Conservation (phyloP, 1,140 invertebrate genomes). For the Sarcophaga bullata region DNA sequence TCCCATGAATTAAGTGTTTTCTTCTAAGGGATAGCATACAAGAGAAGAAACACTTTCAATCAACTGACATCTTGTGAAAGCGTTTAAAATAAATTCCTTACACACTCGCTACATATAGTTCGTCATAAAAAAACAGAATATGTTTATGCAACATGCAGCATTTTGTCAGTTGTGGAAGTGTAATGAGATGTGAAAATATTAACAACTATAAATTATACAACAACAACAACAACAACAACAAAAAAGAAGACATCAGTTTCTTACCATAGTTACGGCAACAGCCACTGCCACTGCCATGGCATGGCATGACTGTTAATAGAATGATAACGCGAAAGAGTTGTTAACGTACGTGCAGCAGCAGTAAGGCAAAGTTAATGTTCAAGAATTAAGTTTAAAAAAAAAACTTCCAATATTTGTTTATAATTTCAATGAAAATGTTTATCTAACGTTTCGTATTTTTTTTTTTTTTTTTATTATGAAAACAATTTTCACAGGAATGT, state of each 20-base stretch:
- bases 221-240: too few species aligned
- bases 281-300: not conserved
- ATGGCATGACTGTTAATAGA: not conserved
- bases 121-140: not conserved
- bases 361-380: not conserved
- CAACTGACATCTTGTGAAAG: not conserved
- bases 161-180: constrained; percentile 4
- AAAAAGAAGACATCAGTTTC: too few species aligned
- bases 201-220: constrained; percentile 1
- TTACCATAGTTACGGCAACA: not conserved
- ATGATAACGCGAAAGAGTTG: not conserved
- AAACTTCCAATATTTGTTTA: not conserved
- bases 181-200: constrained; percentile 11
- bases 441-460: too few species aligned
- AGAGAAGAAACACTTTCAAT: not conserved
- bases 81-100: not conserved
- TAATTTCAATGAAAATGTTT: too few species aligned
- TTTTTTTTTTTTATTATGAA: too few species aligned
- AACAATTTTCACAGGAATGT: too few species aligned
- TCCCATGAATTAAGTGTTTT: too few species aligned
- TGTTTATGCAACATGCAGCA: constrained; percentile 4
- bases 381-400: not conserved
- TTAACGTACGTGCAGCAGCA: not conserved
- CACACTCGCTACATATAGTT: too few species aligned
- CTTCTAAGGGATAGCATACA: too few species aligned